Conservation (phyloP, 2,888 invertebrate species). For the Helicoverpa assulta region DNA sequence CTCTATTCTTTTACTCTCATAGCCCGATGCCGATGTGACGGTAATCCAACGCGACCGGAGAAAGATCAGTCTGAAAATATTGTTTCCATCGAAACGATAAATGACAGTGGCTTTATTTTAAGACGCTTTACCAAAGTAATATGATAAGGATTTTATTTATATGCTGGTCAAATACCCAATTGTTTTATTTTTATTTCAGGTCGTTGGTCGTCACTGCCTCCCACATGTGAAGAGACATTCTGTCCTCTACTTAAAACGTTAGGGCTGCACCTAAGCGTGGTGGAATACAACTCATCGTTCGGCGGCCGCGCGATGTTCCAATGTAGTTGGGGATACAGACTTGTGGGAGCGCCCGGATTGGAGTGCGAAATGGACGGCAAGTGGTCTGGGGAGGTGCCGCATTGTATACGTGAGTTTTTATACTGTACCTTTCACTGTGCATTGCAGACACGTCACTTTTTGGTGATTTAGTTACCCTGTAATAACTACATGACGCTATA, state of each 20-base stretch:
- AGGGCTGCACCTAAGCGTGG: constrained; percentile 93
- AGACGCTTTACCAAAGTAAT: no score
- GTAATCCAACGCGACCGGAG: no score
- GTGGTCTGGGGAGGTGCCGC: constrained; percentile 95
- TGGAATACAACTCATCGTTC: constrained; percentile 95
- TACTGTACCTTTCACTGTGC: background rate
- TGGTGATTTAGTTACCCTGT: no score
- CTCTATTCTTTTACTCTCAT: no score
- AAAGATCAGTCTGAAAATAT: no score
- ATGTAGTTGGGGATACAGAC: constrained; percentile 95
- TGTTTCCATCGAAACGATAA: no score
- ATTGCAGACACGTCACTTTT: no score
- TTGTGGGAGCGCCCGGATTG: constrained; percentile 94
- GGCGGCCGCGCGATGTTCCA: constrained; percentile 95
- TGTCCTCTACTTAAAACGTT: constrained; percentile 93
- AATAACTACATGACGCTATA: no score
- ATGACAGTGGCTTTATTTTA: no score
- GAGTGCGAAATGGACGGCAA: constrained; percentile 94
- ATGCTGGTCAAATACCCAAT: no score
- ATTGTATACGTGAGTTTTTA: constrained; percentile 92
- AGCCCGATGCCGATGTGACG: no score
- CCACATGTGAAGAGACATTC: constrained; percentile 94
- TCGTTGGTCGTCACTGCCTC: constrained; percentile 94
- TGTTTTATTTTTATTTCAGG: constrained; percentile 81
- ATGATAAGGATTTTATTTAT: no score